Base-by-base conservation (phyloP, 2,113 vertebrate species). In the Corythaixoides concolor region DNA sequence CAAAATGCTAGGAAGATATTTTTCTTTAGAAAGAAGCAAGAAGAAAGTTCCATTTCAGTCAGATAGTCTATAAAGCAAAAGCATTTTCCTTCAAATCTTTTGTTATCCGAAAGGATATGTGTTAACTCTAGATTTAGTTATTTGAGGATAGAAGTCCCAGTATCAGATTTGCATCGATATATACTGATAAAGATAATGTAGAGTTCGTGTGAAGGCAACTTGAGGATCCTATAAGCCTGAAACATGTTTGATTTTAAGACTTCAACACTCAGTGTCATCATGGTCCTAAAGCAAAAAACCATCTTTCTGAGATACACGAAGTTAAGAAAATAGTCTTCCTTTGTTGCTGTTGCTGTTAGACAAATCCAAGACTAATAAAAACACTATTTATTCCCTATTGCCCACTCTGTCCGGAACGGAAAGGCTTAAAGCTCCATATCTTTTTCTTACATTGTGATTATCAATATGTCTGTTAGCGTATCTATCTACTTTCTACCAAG, bases 371-470 rank as follows among this genome's bases (percentile, higher is more conserved):
- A 26, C 49, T 60, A 78, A 33, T 23, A 80, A 85, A 81, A 62
- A 66, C 5, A 30, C 18, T 77, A 58, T 4, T 26, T 6, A 60
- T 37, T 73, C 8, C 9, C 10, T 60, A 76, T 49, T 66, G 6
- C 5, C 24, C 1, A 24, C 9, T 2, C 8, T n/a, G 13, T 37
- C 1, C 0, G 1, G 37, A 92, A 62, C 4, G 4, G 2, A 64
- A 62, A 75, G 19, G 45, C 11, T 26, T 70, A 28, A 59, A 70
- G 10, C 30, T 41, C 27, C 1, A 1, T 4, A 12, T 77, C 13
- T 70, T 88, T 85, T 70, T 55, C 47, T 58, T 49, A 39, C 5
- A 10, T 9, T 91, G 28, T 53, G 75, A n/a, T 72, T 53, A 33
- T 56, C 35, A 56, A 3, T 30, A 49, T 64, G 8, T 26, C 39